Conservation (phyloP, 2,797 vertebrate genomes). For the Triplophysa yarkandensis region DNA sequence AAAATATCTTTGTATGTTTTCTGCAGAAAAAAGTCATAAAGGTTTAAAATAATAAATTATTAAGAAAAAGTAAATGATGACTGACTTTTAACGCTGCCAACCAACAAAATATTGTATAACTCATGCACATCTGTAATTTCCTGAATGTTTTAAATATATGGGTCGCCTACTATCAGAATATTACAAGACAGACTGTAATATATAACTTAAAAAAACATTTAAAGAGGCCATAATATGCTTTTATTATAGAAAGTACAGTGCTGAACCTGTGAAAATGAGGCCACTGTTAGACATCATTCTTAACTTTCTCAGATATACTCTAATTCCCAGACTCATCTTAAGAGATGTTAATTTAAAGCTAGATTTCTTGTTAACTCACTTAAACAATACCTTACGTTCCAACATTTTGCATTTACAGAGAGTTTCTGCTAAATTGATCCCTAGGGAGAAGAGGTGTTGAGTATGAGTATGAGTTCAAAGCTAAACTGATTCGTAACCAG, state of each 20-base stretch:
- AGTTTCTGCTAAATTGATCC: too few relatives aligned
- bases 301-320: too few relatives aligned
- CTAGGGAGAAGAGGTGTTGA: too few relatives aligned
- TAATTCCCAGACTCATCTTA: not conserved
- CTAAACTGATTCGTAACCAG: too few relatives aligned
- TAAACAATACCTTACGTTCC: not conserved
- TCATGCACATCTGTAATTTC: not conserved
- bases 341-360: not conserved
- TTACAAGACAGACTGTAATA: not conserved
- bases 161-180: slow-evolving; percentile 20
- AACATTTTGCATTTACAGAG: too few relatives aligned
- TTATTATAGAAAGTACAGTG: not conserved
- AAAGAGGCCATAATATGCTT: not conserved
- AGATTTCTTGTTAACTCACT: not conserved
- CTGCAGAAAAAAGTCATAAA: too few relatives aligned
- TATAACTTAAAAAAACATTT: not conserved
- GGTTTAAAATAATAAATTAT: too few relatives aligned
- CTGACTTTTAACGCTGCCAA: not conserved
- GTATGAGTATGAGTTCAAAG: too few relatives aligned
- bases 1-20: too few relatives aligned
- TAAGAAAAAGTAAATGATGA: too few relatives aligned
- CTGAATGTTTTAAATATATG: not conserved
- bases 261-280: not conserved
- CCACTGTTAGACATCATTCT: too few relatives aligned
- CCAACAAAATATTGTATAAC: slow-evolving; percentile 18